A percentile compares a stretch with the other conserved stretches of the same genome.
phyloP scores from a whole-genome alignment of 2,797 vertebrate species.

The Syngnathus rostellatus region DNA sequence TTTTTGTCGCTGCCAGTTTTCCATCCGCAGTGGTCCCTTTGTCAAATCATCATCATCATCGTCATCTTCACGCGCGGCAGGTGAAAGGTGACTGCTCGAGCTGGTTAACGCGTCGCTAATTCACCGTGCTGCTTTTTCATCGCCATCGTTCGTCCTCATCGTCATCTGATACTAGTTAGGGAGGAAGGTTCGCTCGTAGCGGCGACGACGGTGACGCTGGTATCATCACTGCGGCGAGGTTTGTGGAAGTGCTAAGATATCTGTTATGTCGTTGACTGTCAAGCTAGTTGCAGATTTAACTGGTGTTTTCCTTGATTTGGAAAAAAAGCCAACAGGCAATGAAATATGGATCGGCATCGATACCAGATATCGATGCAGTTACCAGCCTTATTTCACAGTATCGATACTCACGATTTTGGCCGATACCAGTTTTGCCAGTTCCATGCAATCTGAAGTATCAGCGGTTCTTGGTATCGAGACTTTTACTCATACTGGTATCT shows the following conservation, averaged over 20 bases:
- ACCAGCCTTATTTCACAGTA: too few relatives aligned
- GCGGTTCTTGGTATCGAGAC: too few relatives aligned
- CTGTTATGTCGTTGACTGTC: background rate
- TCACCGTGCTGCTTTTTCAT: background rate
- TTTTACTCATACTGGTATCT: too few relatives aligned
- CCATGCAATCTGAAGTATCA: too few relatives aligned
- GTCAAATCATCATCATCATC: slow-evolving; percentile 14
- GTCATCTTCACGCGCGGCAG: slow-evolving; percentile 1
- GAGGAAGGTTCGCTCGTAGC: background rate
- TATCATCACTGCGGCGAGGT: background rate
- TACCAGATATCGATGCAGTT: too few relatives aligned
- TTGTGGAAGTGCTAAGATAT: too few relatives aligned
- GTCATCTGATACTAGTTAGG: background rate
- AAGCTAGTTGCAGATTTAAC: background rate
- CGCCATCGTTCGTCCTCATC: background rate
- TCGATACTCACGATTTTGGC: too few relatives aligned
- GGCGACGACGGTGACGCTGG: too few relatives aligned
- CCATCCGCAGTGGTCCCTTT: slow-evolving; percentile 4
- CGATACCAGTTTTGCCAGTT: too few relatives aligned
- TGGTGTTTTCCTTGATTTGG: too few relatives aligned
- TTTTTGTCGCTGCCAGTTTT: slow-evolving; percentile 1
- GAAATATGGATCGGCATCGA: too few relatives aligned
- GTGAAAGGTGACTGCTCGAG: background rate
- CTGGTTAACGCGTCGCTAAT: background rate
- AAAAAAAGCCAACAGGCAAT: too few relatives aligned